Evolutionary conservation across 2,113 vertebrate genomes (phyloP), one percentile per base, ranked within the genome.

Genomic region (Silurus asotus): DNA sequence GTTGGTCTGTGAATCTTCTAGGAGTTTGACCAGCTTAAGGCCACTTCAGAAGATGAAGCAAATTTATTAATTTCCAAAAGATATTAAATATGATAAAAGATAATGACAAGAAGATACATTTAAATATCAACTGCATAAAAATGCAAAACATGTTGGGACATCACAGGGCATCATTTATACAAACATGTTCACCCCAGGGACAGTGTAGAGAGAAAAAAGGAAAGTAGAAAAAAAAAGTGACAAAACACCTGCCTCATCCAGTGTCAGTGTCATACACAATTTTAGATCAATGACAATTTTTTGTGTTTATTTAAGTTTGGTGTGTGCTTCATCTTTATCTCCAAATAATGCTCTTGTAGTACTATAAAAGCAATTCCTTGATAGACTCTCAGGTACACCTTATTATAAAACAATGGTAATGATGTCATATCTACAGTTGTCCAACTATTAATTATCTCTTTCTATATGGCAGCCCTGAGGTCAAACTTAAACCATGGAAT

Each of bases 381-480:
- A 6, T 15, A 13, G 58, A 81, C 64, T 81, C 59, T 81, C 79
- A 64, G 37, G 59, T n/a, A 11, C 2, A 81, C n/a, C 19, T 81
- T 81, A 81, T 81, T 81, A 9, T 81, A 53, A 53, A 77, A 62
- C 79, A 81, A 49, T 62, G 2, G 10, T 62, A 48, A 20, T 64
- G 56, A 62, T n/a, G 58, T 45, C 56, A 37, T 13, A 23, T 61
- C 15, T 61, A 61, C 56, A 80, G 56, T 23, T 59, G 78, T 80
- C 78, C 19, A 61, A 56, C 61, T 23, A 80, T 80, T 61, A 80
- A 80, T 80, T 80, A 58, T 48, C 28, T 17, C 58, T 78, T 58
- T 14, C 13, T 56, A 17, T 56, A 56, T 4, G 2, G 14, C 14
- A 48, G 20, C 58, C 56, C 59, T 14, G 11, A n/a, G 59, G 59